Evolutionary conservation across 2,113 vertebrate species (phyloP), one percentile per base, ranked within the genome.

Genomic region (Sisor rabdophorus): DNA sequence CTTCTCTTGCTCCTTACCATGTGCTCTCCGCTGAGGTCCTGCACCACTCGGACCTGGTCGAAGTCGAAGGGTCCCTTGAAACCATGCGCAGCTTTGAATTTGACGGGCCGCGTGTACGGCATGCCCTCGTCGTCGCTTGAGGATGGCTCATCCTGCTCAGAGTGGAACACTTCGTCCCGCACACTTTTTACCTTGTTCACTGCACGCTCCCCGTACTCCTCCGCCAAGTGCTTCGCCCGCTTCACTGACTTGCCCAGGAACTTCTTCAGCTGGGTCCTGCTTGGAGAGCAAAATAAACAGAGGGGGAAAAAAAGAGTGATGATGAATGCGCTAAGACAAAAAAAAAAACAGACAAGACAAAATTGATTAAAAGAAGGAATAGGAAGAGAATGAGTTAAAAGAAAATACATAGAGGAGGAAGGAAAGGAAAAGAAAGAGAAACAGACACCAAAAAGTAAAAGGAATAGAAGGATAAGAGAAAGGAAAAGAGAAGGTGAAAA

Each of bases 171-270:
- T 94, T 99, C 97, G 0, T 98, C 97, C 71, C 97, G 92, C 78
- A 99, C 97, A 50, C 97, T 99, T 87, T 98, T 98, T 73, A 99
- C 97, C 88, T 99, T 99, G 89, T 98, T 99, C 68, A 99, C 97
- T 2, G 97, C 97, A 77, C 94, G 94, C 86, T 99, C 97, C 0
- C 97, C 94, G 0, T 99, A 99, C 77, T 99, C 97, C 80, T 97
- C 97, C 20, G 97, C 96, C 30, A 99, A 87, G 85, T 98, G 96
- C 80, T 97, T 97, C 69, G 97, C 97, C 84, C 94, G 94, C 87
- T 98, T 99, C 73, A 99, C 96, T 1, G 96, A 98, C 82, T 98
- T 99, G 55, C 96, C 97, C 58, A 99, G 88, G 84, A 99, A 98
- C 82, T 98, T 98, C 78, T 97, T 98, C 48, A 99, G 86, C 81